Percentiles rank a stretch among this genome's conserved stretches.
phyloP scores from a whole-genome alignment of 2,888 invertebrate species.

The Chelonus formosanus region DNA sequence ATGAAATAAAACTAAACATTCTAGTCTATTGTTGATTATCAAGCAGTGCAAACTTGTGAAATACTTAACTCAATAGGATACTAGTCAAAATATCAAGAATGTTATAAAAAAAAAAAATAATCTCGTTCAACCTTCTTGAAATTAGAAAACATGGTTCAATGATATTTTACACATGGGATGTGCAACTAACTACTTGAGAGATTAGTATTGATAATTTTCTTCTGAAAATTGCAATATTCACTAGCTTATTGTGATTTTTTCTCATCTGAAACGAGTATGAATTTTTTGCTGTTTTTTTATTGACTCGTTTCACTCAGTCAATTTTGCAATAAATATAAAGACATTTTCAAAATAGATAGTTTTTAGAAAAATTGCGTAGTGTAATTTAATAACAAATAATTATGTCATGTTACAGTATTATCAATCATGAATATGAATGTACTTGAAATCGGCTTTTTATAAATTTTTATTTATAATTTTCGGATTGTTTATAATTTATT shows the following conservation, averaged over 20 bases:
- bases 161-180: neutral
- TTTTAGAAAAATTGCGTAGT: neutral
- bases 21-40: neutral
- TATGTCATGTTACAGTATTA: conserved; percentile 21
- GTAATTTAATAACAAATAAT: neutral
- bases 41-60: conserved; percentile 7
- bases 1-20: neutral
- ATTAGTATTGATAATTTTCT: conserved; percentile 17
- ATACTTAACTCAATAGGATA: conserved; percentile 40
- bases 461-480: too few species aligned
- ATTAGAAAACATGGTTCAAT: neutral
- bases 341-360: neutral
- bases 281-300: conserved; percentile 9
- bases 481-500: too few species aligned
- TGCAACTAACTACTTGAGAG: neutral
- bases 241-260: too few species aligned
- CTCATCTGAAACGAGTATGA: neutral
- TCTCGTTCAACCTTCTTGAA: too few species aligned
- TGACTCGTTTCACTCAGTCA: neutral
- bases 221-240: conserved; percentile 2
- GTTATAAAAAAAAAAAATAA: conserved; percentile 2
- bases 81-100: conserved; percentile 18
- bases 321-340: conserved; percentile 1
- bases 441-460: too few species aligned
- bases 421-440: neutral